Conservation (phyloP, 2,888 invertebrate species). For the Mimumesa dahlbomi region DNA sequence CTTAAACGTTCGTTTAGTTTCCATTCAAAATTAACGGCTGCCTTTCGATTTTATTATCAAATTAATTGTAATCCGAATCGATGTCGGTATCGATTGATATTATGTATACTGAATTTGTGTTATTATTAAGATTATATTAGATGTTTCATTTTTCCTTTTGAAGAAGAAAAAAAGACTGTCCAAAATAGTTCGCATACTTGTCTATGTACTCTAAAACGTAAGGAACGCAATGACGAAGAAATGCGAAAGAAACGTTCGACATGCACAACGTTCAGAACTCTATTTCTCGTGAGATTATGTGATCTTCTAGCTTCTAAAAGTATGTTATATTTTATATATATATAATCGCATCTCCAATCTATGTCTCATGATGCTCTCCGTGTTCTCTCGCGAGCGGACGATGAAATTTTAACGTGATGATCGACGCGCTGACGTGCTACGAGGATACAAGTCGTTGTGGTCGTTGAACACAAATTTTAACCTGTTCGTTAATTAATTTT, state of each 20-base stretch:
- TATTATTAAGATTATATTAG: no score
- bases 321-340: slow-evolving; percentile 41
- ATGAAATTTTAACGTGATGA: neutral
- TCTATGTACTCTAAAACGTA: slow-evolving; percentile 2
- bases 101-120: no score
- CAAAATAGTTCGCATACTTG: slow-evolving; percentile 12
- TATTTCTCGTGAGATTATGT: slow-evolving; percentile 40
- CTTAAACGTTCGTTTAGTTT: no score
- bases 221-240: neutral
- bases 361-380: slow-evolving; percentile 12
- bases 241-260: slow-evolving; percentile 1
- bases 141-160: no score
- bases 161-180: no score
- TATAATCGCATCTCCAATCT: slow-evolving; percentile 16
- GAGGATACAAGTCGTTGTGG: no score
- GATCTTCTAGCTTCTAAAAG: slow-evolving; percentile 45
- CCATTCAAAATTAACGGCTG: no score
- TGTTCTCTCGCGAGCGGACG: slow-evolving; percentile 24
- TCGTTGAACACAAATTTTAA: no score
- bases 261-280: slow-evolving; percentile 31
- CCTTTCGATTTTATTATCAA: no score
- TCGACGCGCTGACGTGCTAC: neutral
- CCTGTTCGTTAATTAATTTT: no score
- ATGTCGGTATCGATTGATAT: no score
- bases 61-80: no score